phyloP scores from a whole-genome alignment of 2,113 vertebrate species.

The Amazona guildingii region DNA sequence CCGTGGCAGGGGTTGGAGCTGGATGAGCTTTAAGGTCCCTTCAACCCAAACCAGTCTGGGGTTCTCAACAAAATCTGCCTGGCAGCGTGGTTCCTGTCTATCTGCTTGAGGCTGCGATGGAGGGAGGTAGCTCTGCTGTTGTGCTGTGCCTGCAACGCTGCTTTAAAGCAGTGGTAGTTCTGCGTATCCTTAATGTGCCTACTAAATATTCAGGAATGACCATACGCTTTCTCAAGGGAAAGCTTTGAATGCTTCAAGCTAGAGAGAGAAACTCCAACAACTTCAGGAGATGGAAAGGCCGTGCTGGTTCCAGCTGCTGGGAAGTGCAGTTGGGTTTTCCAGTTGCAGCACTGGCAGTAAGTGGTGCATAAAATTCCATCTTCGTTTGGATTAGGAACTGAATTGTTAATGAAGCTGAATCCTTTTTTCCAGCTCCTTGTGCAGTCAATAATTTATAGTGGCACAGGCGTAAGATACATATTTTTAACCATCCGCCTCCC shows the following conservation, averaged over 20 bases:
- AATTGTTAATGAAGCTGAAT: constrained; percentile 47
- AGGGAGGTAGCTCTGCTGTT: not conserved
- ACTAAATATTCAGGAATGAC: not conserved
- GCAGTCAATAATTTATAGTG: constrained; percentile 65
- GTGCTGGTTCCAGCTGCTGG: not conserved
- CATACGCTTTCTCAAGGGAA: not conserved
- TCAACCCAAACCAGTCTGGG: not conserved
- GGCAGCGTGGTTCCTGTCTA: not conserved
- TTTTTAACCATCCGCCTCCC: constrained; percentile 56
- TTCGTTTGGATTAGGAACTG: constrained; percentile 36
- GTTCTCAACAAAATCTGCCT: not conserved
- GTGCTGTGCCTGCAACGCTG: not conserved
- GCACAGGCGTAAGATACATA: not conserved
- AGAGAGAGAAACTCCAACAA: not conserved
- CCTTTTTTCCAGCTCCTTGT: constrained; percentile 8
- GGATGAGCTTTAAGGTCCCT: not conserved
- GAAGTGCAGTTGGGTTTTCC: constrained; percentile 16
- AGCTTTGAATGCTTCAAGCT: not conserved
- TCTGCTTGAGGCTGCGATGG: not conserved
- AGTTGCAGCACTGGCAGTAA: constrained; percentile 21
- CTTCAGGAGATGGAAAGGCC: not conserved
- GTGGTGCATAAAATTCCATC: constrained; percentile 68
- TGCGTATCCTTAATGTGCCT: not conserved
- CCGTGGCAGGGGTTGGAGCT: accelerated
- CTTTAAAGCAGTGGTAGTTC: not conserved